Percentiles rank a stretch among this genome's conserved stretches.
These are phyloP conservation scores for Gephyroberyx darwinii DNA, from an alignment of 2,797 vertebrate genomes.

Conservation along the genomic window DNA sequence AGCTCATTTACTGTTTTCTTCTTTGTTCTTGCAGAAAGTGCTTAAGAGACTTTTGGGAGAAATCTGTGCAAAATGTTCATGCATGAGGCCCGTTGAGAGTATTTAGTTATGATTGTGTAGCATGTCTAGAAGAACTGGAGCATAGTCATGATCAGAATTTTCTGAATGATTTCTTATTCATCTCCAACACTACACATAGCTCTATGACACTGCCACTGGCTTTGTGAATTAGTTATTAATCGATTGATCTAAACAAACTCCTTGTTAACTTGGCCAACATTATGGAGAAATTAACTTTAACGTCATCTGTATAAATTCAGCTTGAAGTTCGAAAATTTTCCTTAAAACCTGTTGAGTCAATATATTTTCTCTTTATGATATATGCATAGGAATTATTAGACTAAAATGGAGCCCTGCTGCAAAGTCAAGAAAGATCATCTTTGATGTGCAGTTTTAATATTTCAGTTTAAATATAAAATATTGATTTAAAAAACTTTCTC, in stretches of 20 bases:
- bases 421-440: slow-evolving; percentile 14
- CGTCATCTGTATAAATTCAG: slow-evolving; percentile 9
- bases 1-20: slow-evolving; percentile 37
- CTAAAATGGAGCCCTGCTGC: not conserved
- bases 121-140: not conserved
- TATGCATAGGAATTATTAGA: not conserved
- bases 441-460: slow-evolving; percentile 49
- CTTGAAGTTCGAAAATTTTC: not conserved
- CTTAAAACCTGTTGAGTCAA: not conserved
- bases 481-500: slow-evolving; percentile 29
- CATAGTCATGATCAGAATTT: not conserved
- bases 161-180: not conserved
- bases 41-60: slow-evolving; percentile 26
- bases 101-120: not conserved
- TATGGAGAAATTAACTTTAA: slow-evolving; percentile 7
- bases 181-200: not conserved
- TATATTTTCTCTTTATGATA: not conserved
- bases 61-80: not conserved
- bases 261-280: slow-evolving; percentile 6
- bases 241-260: slow-evolving; percentile 30
- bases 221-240: slow-evolving; percentile 16
- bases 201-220: not conserved
- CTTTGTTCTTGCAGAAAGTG: slow-evolving; percentile 36
- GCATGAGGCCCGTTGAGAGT: not conserved
- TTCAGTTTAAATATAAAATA: slow-evolving; percentile 48